These are phyloP conservation scores for Arremon aurantiirostris DNA, from an alignment of 2,797 vertebrate species.

Conservation along the genomic window DNA sequence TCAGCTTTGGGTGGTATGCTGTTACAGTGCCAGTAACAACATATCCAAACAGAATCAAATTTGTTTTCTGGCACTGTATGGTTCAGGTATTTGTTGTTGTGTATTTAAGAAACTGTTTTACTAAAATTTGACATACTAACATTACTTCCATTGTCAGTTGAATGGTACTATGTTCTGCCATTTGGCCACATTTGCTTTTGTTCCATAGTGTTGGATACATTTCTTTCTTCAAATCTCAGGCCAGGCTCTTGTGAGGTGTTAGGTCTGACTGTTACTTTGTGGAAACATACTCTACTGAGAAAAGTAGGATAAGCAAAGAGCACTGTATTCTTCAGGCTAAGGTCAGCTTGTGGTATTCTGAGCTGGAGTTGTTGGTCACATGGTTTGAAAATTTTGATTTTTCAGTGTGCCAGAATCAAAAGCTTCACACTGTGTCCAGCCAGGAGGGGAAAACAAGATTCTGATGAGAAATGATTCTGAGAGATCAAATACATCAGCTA, in stretches of 20 bases:
- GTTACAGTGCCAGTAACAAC: background rate
- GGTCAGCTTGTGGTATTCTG: background rate
- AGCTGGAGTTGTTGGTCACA: background rate
- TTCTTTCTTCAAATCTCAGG: background rate
- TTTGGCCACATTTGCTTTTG: background rate
- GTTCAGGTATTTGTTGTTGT: background rate
- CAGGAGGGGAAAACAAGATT: constrained; percentile 81
- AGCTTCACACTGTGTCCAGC: constrained; percentile 51
- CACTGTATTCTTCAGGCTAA: background rate
- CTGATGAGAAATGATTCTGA: constrained; percentile 79
- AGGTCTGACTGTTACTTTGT: background rate
- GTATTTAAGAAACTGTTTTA: background rate
- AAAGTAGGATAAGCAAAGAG: background rate
- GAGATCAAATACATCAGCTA: constrained; percentile 81
- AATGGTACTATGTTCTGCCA: background rate
- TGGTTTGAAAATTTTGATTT: background rate
- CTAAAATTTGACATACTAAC: background rate
- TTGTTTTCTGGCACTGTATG: background rate
- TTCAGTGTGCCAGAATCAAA: constrained; percentile 70
- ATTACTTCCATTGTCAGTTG: background rate
- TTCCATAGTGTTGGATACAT: background rate
- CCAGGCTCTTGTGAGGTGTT: background rate
- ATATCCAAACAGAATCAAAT: background rate
- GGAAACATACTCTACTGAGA: background rate
- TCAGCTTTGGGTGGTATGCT: background rate